Evolutionary conservation across 2,888 invertebrate genomes (phyloP), one percentile per base, ranked within the genome.

Genomic region (Polydrusus tereticollis): DNA sequence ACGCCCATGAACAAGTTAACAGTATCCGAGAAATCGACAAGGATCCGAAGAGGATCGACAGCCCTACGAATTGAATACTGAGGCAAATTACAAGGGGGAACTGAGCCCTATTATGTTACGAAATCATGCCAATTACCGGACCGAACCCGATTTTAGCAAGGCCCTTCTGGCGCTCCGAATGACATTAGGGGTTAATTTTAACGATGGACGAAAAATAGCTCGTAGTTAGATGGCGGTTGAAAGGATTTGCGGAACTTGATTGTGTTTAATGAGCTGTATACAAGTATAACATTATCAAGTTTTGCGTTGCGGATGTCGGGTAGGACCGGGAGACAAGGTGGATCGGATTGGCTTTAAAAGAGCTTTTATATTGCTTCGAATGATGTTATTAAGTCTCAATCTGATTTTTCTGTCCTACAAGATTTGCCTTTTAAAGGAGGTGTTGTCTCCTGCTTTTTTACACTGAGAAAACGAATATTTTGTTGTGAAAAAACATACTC

Each of bases 61-160:
- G 64, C 64, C 57, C 70, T 45, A 57, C 64, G 72, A 75, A 78
- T 75, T 78, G 75, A 78, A 78, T 78, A 77, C 77, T 75, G 73
- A 76, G 76, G 76, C 78, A 78, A 78, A 78, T 78, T 78, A 77
- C 77, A 75, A 76, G 75, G 74, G 75, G 73, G 76, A 74, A 55
- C 67, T 72, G 71, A 73, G 73, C 73, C 77, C 77, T 76, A 77
- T 78, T 78, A 77, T 76, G 77, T 78, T 78, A 77, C 76, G 71
- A 76, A 78, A 78, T 78, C 77, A 78, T 78, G 78, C 77, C 78
- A 78, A 78, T 78, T 78, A 78, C 75, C 75, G 76, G 38, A 52
- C 72, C 68, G 76, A 72, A 59, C 67, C 67, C 67, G 67, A 67
- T 67, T 67, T 67, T 50, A 20, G 59, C 67, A 38, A 67, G 50